Evolutionary conservation across 1,140 invertebrate species (phyloP).

Genomic region (Scylla paramamosain): DNA sequence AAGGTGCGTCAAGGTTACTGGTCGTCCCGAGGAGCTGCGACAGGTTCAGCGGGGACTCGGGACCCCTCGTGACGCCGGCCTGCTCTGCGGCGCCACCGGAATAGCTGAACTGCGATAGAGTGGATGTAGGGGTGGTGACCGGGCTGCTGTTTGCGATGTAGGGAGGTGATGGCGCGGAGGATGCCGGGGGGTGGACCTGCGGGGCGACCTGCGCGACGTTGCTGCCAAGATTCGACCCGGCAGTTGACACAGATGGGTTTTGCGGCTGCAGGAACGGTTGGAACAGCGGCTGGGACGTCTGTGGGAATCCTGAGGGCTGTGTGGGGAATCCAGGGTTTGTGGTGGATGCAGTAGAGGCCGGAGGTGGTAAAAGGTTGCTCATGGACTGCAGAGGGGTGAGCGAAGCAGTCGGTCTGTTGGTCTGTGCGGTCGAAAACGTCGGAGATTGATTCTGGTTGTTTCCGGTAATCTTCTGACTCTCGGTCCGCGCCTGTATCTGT

Average conservation of each 20-base stretch:
- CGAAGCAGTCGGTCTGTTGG: slow-evolving; percentile 17
- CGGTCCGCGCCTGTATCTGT: slow-evolving; percentile 44
- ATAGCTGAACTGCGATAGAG: slow-evolving; percentile 37
- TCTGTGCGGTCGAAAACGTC: background rate
- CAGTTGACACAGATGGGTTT: background rate
- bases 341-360: slow-evolving; percentile 36
- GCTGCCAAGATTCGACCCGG: slow-evolving; percentile 35
- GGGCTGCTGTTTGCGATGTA: background rate
- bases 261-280: slow-evolving; percentile 57
- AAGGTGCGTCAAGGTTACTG: no score
- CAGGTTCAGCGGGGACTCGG: background rate
- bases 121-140: background rate
- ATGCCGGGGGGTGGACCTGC: slow-evolving; percentile 46
- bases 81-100: slow-evolving; percentile 28
- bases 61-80: background rate
- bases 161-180: background rate
- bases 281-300: slow-evolving; percentile 57
- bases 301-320: background rate
- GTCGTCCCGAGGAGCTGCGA: slow-evolving; percentile 16
- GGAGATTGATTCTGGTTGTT: background rate
- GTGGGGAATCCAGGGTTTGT: background rate
- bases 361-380: slow-evolving; percentile 56
- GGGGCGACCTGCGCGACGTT: slow-evolving; percentile 65
- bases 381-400: slow-evolving; percentile 64
- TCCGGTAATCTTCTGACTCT: background rate